These are phyloP conservation scores for Orius laevigatus DNA, from an alignment of 1,140 invertebrate species.

Conservation along the genomic window DNA sequence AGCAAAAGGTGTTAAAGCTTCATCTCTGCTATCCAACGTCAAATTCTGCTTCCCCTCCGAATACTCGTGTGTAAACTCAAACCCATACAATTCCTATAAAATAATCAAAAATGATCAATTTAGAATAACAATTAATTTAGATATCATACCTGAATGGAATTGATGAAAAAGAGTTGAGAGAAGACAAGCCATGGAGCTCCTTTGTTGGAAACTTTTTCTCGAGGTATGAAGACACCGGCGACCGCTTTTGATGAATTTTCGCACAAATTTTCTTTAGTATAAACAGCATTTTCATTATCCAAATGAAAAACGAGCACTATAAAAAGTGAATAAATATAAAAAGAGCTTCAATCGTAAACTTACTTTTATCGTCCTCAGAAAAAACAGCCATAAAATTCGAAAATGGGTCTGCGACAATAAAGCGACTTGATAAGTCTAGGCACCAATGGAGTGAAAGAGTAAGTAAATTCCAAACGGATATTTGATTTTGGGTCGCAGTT, in stretches of 20 bases:
- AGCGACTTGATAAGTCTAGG: slow-evolving; percentile 33
- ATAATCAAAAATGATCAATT: background rate
- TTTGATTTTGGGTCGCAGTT: slow-evolving; percentile 32
- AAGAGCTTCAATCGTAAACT: background rate
- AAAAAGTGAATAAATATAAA: slow-evolving; percentile 5
- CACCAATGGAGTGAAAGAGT: slow-evolving; percentile 42
- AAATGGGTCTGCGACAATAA: slow-evolving; percentile 38
- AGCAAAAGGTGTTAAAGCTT: slow-evolving; percentile 8
- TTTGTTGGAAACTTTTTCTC: too few species aligned
- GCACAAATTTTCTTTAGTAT: slow-evolving; percentile 9
- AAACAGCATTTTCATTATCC: slow-evolving; percentile 9
- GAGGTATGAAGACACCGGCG: slow-evolving; percentile 16
- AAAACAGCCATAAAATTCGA: slow-evolving; percentile 48
- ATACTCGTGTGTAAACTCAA: background rate
- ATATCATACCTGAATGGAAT: slow-evolving; percentile 14
- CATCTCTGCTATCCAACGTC: background rate
- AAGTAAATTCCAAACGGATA: slow-evolving; percentile 56
- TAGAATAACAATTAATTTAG: background rate
- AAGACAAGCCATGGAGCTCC: slow-evolving; percentile 11
- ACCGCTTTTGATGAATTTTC: background rate
- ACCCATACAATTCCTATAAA: background rate
- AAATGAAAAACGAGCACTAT: slow-evolving; percentile 16
- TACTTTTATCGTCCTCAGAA: slow-evolving; percentile 34
- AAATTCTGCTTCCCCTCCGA: background rate
- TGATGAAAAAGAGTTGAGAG: slow-evolving; percentile 17